These are phyloP conservation scores for Phyllotis vaccarum DNA, from an alignment of 2,797 vertebrate genomes.

Conservation along the genomic window DNA sequence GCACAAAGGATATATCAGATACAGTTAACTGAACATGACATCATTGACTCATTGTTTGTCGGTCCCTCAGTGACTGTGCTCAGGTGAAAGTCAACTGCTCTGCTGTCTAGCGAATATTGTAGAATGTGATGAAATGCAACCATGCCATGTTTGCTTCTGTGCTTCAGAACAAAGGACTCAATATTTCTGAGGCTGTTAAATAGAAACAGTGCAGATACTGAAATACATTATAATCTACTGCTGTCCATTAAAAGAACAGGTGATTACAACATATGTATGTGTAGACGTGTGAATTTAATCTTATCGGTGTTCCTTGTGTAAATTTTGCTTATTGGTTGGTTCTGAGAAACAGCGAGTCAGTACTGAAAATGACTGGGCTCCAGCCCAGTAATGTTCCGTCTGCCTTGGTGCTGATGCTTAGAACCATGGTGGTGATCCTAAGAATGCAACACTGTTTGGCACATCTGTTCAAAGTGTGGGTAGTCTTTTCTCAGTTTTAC, in stretches of 20 bases:
- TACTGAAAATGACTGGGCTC: background rate
- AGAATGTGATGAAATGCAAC: background rate
- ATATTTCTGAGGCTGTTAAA: conserved; percentile 10
- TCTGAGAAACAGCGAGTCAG: conserved; percentile 28
- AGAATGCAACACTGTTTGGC: background rate
- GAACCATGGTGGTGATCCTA: background rate
- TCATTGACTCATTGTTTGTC: background rate
- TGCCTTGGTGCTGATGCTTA: background rate
- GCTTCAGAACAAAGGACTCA: background rate
- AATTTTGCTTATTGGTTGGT: conserved; percentile 16
- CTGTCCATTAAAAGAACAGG: background rate
- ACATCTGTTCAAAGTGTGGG: background rate
- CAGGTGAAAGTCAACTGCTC: background rate
- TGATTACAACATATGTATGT: background rate
- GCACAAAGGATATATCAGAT: background rate
- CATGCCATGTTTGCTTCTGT: background rate
- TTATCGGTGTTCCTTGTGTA: background rate
- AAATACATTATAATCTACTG: background rate
- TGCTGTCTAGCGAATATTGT: background rate
- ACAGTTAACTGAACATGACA: background rate
- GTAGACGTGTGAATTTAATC: background rate
- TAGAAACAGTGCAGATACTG: background rate
- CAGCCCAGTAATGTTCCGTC: background rate
- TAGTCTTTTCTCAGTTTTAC: background rate
- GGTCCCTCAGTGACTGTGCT: background rate